These are phyloP conservation scores for Periplaneta americana DNA, from an alignment of 1,140 invertebrate genomes.

Conservation along the genomic window DNA sequence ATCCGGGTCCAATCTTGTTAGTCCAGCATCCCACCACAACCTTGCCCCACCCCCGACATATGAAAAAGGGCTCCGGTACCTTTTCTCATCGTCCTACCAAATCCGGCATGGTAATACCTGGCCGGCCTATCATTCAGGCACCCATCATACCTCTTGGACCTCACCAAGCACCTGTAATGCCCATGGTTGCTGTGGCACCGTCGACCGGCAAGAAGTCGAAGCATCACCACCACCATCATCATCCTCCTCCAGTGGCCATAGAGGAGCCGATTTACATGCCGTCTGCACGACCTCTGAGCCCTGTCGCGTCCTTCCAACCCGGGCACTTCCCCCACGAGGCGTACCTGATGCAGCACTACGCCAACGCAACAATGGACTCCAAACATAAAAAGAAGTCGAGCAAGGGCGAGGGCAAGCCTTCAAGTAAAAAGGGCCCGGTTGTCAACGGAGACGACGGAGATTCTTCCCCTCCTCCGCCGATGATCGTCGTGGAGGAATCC, in stretches of 20 bases:
- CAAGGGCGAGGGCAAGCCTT: slow-evolving; percentile 9
- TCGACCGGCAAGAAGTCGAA: slow-evolving; percentile 10
- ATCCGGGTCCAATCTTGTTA: slow-evolving; percentile 29
- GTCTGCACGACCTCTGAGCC: slow-evolving; percentile 47
- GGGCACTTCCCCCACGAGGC: slow-evolving; percentile 55
- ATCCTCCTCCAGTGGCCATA: slow-evolving; percentile 20
- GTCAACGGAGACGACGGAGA: slow-evolving; percentile 16
- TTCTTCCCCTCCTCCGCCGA: background rate
- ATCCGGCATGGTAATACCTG: background rate
- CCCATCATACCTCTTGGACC: slow-evolving; percentile 21
- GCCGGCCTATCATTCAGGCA: slow-evolving; percentile 7
- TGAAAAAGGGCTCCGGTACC: slow-evolving; percentile 24
- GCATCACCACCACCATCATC: slow-evolving; percentile 18
- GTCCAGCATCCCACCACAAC: slow-evolving; percentile 29
- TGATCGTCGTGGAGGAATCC: slow-evolving; percentile 47
- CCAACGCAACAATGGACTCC: slow-evolving; percentile 41
- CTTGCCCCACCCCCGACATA: slow-evolving; percentile 25
- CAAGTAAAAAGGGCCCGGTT: slow-evolving; percentile 6
- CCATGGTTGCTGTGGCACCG: slow-evolving; percentile 5
- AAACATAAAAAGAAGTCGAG: slow-evolving; percentile 31
- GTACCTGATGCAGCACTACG: slow-evolving; percentile 53
- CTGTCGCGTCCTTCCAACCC: slow-evolving; percentile 54
- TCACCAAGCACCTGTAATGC: background rate
- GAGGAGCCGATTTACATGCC: slow-evolving; percentile 60
- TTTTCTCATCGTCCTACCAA: slow-evolving; percentile 28